Base-by-base conservation (phyloP, 2,113 vertebrate genomes). In the Nycticryphes semicollaris region DNA sequence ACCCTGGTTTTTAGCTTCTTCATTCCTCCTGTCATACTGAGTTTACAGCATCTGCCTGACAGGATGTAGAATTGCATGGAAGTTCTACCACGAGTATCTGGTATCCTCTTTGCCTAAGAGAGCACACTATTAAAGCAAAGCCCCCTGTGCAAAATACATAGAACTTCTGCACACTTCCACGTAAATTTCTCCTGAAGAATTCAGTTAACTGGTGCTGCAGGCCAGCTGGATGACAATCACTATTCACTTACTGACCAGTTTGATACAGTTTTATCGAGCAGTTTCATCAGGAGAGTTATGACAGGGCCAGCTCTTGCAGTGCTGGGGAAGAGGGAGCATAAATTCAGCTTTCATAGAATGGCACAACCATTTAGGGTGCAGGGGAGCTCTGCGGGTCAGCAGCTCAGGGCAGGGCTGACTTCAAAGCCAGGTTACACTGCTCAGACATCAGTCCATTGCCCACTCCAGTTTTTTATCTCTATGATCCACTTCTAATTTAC, bases 91-190 rank as follows among this genome's bases (percentile, higher is more conserved):
- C 51, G 8, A 90, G 73, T 15, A 41, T 21, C 22, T 19, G 19
- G 24, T 45, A 23, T 35, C 22, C 30, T 84, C 57, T 77, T 63
- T 45, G 24, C 17, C 25, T n/a, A 64, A 53, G 19, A 10, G 1
- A 77, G 19, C 5, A 15, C 31, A 68, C 8, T 14, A 20, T 31
- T 62, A 80, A 64, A 62, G 35, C 19, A 84, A 77, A 77, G n/a
- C 3, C 25, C 8, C 35, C 10, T 0, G 1, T 9, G 24, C 21
- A 78, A 39, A n/a, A 31, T 6, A 69, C 1, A 0, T 5, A 66
- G 22, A 69, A 47, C 6, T 48, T 22, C 7, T n/a, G 16, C 14
- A 54, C 28, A 30, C 12, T 70, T 70, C 45, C 28, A 28, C n/a
- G 33, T 31, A 62, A 45, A 39, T 41, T 31, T 70, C 48, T 33